Evolutionary conservation across 2,888 invertebrate genomes (phyloP).

Genomic region (Drosophila mercatorum): DNA sequence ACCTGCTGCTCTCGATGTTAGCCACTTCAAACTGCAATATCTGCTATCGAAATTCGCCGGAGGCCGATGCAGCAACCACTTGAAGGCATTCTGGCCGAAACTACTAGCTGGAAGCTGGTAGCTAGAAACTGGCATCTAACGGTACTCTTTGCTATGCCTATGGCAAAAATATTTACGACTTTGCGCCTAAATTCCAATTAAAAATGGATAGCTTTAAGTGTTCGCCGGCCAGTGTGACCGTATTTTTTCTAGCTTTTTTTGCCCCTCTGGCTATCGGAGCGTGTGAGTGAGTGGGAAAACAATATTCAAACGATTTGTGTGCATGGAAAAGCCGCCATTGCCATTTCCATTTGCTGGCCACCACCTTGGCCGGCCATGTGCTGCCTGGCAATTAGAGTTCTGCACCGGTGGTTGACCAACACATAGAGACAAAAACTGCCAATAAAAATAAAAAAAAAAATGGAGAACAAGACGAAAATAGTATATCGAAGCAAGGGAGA

Average conservation of each 20-base stretch:
- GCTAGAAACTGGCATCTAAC: background rate
- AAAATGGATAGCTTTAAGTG: conserved; percentile 70
- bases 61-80: conserved; percentile 22
- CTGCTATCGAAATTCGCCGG: conserved; percentile 21
- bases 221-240: conserved; percentile 22
- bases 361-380: conserved; percentile 49
- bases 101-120: background rate
- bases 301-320: conserved; percentile 74
- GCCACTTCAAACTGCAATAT: conserved; percentile 59
- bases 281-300: conserved; percentile 39
- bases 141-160: conserved; percentile 9
- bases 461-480: conserved; percentile 8
- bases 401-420: conserved; percentile 60
- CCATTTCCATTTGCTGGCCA: conserved; percentile 36
- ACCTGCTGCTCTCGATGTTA: conserved; percentile 24
- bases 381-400: conserved; percentile 72
- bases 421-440: conserved; percentile 39
- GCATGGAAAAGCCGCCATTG: conserved; percentile 47
- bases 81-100: conserved; percentile 23
- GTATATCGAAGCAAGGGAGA: conserved; percentile 1
- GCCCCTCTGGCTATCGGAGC: background rate
- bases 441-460: conserved; percentile 15
- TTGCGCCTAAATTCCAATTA: conserved; percentile 76
- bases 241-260: conserved; percentile 6
- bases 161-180: conserved; percentile 68